These are phyloP conservation scores for Kryptolebias ocellatus DNA, from an alignment of 2,797 vertebrate genomes.

Conservation along the genomic window DNA sequence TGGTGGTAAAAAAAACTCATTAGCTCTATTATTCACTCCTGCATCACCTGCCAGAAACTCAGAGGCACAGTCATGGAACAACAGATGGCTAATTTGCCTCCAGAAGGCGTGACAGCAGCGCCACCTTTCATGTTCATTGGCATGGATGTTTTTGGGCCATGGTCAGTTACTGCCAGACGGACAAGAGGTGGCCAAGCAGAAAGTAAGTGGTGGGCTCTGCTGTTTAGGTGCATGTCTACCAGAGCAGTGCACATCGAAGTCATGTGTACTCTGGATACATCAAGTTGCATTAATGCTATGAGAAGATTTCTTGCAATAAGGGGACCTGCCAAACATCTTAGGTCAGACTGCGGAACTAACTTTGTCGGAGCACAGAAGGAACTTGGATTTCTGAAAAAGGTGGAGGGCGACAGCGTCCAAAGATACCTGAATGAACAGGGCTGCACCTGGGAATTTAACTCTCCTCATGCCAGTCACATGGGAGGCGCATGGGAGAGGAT, in stretches of 20 bases:
- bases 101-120: not conserved
- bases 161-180: not conserved
- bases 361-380: not conserved
- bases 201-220: conserved; percentile 5
- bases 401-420: not conserved
- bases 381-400: not conserved
- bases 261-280: not conserved
- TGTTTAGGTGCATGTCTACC: not conserved
- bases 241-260: not conserved
- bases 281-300: conserved; percentile 1
- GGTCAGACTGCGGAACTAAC: not conserved
- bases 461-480: not conserved
- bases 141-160: not conserved
- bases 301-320: not conserved
- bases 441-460: not conserved
- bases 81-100: not conserved
- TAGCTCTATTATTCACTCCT: not conserved
- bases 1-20: not conserved
- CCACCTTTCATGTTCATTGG: not conserved
- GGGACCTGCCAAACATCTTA: not conserved
- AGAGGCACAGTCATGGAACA: not conserved
- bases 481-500: not conserved
- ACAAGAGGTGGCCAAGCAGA: not conserved
- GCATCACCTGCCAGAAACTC: conserved; percentile 1
- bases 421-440: not conserved